phyloP scores from a whole-genome alignment of 2,113 vertebrate genomes.

The Ctenodactylus gundi region DNA sequence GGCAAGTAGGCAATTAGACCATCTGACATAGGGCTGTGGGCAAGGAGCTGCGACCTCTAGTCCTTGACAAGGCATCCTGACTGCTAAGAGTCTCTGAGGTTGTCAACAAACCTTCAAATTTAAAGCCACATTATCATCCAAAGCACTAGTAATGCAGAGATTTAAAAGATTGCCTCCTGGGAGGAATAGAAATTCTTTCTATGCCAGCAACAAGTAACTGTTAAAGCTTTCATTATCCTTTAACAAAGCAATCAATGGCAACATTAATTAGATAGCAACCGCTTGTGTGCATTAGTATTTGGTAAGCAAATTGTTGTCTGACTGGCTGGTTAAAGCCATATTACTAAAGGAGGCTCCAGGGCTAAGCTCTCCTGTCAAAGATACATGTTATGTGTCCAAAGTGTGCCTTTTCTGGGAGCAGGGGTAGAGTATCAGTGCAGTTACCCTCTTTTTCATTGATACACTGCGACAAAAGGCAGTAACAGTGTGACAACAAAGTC shows the following conservation, averaged over 20 bases:
- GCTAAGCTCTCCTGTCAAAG: neutral
- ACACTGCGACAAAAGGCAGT: neutral
- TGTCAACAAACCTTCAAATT: neutral
- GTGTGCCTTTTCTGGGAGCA: neutral
- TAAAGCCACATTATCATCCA: neutral
- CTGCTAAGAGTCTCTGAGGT: neutral
- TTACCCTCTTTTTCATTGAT: neutral
- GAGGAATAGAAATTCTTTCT: constrained; percentile 14
- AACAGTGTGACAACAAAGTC: neutral
- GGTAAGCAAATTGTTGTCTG: constrained; percentile 61
- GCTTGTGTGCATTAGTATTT: constrained; percentile 56
- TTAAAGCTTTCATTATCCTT: constrained; percentile 73
- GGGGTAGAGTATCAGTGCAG: neutral
- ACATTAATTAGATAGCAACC: constrained; percentile 62
- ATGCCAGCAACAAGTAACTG: constrained; percentile 38
- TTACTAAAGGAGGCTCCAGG: constrained; percentile 53
- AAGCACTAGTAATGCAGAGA: neutral
- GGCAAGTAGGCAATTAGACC: neutral
- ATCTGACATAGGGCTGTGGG: rapidly evolving
- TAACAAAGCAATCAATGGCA: constrained; percentile 54
- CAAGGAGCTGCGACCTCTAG: too few relatives aligned
- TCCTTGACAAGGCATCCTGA: neutral
- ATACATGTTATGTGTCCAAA: rapidly evolving
- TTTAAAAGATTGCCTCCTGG: neutral
- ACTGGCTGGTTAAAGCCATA: constrained; percentile 40